phyloP scores from a whole-genome alignment of 2,797 vertebrate species.

The Ctenopoma multispine region DNA sequence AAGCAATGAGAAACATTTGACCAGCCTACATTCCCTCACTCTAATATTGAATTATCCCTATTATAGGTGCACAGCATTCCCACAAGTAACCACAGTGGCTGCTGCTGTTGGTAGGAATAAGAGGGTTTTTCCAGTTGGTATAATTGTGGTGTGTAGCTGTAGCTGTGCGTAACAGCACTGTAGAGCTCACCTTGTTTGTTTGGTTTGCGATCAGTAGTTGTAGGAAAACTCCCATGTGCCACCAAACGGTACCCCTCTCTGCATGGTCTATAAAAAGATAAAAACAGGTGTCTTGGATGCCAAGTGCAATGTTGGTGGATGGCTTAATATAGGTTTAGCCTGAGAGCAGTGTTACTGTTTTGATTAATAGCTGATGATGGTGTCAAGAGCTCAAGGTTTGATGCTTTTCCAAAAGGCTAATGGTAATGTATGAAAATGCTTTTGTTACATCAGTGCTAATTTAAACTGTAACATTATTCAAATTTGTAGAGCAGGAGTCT shows the following conservation, averaged over 20 bases:
- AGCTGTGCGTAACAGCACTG: no score
- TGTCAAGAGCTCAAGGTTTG: constrained; percentile 31
- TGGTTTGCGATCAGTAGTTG: constrained; percentile 42
- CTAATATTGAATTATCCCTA: background rate
- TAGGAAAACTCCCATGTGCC: constrained; percentile 24
- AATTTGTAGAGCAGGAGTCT: constrained; percentile 14
- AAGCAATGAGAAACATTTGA: constrained; percentile 8
- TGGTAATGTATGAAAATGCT: background rate
- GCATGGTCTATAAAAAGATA: constrained; percentile 75
- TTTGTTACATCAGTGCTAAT: constrained; percentile 3
- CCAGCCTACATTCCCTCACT: background rate
- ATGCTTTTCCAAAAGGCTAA: constrained; percentile 8
- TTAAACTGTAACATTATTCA: background rate
- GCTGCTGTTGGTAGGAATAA: background rate
- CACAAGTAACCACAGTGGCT: background rate
- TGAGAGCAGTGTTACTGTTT: constrained; percentile 55
- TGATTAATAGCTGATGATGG: constrained; percentile 56
- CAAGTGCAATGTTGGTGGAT: constrained; percentile 57
- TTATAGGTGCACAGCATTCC: background rate
- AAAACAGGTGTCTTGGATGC: constrained; percentile 71
- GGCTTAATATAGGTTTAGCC: constrained; percentile 77
- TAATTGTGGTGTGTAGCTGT: no score
- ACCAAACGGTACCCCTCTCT: constrained; percentile 14
- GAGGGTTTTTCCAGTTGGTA: no score
- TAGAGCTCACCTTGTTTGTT: background rate